A percentile compares a stretch with the other conserved stretches of the same genome.
Conservation (phyloP, 1,140 invertebrate species). For the Agraylea sexmaculata region DNA sequence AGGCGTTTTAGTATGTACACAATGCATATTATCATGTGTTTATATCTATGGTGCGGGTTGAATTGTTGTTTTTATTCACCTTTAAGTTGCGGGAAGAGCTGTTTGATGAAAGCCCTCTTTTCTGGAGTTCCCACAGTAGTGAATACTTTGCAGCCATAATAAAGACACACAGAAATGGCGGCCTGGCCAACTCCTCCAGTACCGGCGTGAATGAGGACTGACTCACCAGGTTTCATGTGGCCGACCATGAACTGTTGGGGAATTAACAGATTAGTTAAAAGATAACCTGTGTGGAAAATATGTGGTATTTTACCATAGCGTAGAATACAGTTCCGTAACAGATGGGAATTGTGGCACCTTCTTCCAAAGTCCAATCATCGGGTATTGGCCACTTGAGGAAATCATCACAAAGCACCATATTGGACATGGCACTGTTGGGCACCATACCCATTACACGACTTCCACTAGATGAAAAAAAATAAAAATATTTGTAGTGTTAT, state of each 20-base stretch:
- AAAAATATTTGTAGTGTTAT: too few species aligned
- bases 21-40: too few species aligned
- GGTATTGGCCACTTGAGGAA: constrained; percentile 67
- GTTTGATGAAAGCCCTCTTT: constrained; percentile 66
- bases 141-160: constrained; percentile 56
- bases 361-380: constrained; percentile 67
- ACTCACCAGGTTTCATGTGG: constrained; percentile 53
- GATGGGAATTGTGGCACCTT: constrained; percentile 79
- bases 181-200: constrained; percentile 81
- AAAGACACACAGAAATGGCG: constrained; percentile 66
- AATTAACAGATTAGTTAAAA: too few species aligned
- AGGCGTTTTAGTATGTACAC: too few species aligned
- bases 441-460: constrained; percentile 61
- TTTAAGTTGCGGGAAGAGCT: constrained; percentile 53
- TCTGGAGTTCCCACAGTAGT: constrained; percentile 63
- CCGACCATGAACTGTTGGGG: constrained; percentile 46
- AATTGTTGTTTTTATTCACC: too few species aligned
- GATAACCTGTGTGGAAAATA: too few species aligned
- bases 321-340: constrained; percentile 79
- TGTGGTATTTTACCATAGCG: constrained; percentile 59
- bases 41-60: too few species aligned
- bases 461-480: constrained; percentile 33
- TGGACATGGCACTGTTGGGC: constrained; percentile 43
- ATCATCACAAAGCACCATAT: constrained; percentile 45
- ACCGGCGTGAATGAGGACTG: constrained; percentile 77